Percentiles rank a stretch among this genome's conserved stretches.
phyloP scores from a whole-genome alignment of 1,140 invertebrate species.

The Hyphantria cunea region DNA sequence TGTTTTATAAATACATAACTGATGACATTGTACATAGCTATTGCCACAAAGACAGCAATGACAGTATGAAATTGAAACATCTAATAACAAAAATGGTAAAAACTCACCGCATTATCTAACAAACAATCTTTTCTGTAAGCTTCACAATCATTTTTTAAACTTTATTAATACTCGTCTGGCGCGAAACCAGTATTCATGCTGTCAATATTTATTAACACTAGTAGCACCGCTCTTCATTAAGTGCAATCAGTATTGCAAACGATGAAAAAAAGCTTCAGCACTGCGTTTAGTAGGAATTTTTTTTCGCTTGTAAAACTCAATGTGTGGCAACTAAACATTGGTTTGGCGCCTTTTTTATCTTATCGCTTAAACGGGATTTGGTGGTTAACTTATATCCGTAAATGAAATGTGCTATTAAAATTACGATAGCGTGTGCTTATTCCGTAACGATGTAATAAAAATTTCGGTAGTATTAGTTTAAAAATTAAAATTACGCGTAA shows the following conservation, averaged over 20 bases:
- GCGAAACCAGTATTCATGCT: slow-evolving; percentile 20
- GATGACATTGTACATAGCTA: no score
- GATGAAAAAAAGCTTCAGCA: no score
- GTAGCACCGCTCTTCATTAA: slow-evolving; percentile 29
- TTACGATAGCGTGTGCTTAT: slow-evolving; percentile 5
- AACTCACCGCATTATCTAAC: neutral
- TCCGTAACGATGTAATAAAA: slow-evolving; percentile 2
- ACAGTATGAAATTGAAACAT: slow-evolving; percentile 18
- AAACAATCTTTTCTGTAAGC: slow-evolving; percentile 8
- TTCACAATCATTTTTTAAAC: slow-evolving; percentile 6
- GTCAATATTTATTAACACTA: slow-evolving; percentile 47
- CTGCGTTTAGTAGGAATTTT: neutral
- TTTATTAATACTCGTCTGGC: neutral
- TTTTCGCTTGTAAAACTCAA: slow-evolving; percentile 16
- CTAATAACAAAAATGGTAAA: no score
- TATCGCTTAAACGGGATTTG: slow-evolving; percentile 11
- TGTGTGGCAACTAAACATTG: slow-evolving; percentile 11
- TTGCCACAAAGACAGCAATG: neutral
- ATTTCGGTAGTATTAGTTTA: slow-evolving; percentile 2
- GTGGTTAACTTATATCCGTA: slow-evolving; percentile 1
- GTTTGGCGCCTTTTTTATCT: slow-evolving; percentile 14
- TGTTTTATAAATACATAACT: no score
- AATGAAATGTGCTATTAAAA: slow-evolving; percentile 3
- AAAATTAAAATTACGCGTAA: slow-evolving; percentile 5
- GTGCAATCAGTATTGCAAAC: slow-evolving; percentile 14